A percentile compares a stretch with the other conserved stretches of the same genome.
Conservation (phyloP, 2,888 invertebrate genomes). For the Latrodectus hesperus region DNA sequence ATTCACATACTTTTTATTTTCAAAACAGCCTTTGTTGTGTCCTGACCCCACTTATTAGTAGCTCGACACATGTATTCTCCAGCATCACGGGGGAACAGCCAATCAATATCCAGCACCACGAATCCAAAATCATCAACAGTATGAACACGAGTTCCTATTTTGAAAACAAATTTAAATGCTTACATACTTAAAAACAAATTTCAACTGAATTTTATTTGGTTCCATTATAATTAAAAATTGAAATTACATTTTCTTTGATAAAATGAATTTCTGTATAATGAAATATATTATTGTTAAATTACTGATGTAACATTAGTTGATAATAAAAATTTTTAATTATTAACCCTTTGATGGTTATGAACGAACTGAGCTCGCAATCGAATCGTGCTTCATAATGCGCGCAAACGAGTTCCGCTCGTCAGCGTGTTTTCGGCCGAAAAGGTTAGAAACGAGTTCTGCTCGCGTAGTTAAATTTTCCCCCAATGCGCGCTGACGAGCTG, state of each 20-base stretch:
- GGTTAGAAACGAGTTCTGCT: too few relatives aligned
- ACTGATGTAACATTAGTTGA: too few relatives aligned
- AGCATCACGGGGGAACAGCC: slow-evolving; percentile 92
- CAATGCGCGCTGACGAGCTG: too few relatives aligned
- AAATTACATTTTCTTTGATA: neutral
- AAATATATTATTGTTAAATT: too few relatives aligned
- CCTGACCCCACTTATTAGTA: slow-evolving; percentile 94
- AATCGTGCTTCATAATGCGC: too few relatives aligned
- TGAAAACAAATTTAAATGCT: neutral
- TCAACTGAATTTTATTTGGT: neutral
- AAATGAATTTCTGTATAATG: neutral
- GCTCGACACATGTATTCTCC: slow-evolving; percentile 96
- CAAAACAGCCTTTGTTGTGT: slow-evolving; percentile 90
- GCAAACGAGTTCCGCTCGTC: too few relatives aligned
- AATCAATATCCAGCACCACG: slow-evolving; percentile 94
- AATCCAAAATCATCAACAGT: slow-evolving; percentile 96
- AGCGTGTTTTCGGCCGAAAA: too few relatives aligned
- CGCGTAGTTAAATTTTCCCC: too few relatives aligned
- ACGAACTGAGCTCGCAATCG: too few relatives aligned
- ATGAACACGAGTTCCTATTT: slow-evolving; percentile 84
- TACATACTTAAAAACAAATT: neutral
- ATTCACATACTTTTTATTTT: slow-evolving; percentile 84
- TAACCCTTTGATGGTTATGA: too few relatives aligned
- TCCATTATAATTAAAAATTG: neutral
- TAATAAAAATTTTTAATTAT: too few relatives aligned